Percentiles rank a stretch among this genome's conserved stretches.
Evolutionary conservation across 2,113 vertebrate genomes (phyloP).

Genomic region (Silurus asotus): DNA sequence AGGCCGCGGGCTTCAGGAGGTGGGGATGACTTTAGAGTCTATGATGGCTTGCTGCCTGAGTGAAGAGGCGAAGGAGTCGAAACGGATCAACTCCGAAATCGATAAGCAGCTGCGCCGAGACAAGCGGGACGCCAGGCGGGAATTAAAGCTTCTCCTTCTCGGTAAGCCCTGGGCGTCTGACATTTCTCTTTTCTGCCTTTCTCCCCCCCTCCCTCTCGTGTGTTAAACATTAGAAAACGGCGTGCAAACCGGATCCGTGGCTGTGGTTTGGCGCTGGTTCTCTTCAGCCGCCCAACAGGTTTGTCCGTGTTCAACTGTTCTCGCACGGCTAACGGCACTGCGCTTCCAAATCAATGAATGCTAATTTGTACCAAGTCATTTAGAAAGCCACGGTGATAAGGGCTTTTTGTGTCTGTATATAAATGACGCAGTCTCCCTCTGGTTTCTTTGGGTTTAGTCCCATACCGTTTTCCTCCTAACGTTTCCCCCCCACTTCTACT

Average conservation of each 20-base stretch:
- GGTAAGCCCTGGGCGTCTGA: conserved; percentile 68
- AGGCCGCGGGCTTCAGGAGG: conserved; percentile 70
- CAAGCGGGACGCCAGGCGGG: conserved; percentile 90
- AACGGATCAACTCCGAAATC: conserved; percentile 97
- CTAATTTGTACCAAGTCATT: neutral
- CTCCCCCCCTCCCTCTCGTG: too few species aligned
- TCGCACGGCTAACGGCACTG: neutral
- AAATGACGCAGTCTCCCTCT: neutral
- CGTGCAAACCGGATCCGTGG: neutral
- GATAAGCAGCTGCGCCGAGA: conserved; percentile 96
- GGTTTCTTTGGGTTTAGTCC: too few species aligned
- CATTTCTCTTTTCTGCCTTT: too few species aligned
- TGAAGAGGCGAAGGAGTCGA: conserved; percentile 98
- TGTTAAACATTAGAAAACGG: neutral
- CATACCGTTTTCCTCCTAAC: too few species aligned
- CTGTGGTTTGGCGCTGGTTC: conserved; percentile 1
- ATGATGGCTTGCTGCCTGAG: conserved; percentile 99
- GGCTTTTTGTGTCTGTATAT: neutral
- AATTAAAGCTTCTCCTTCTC: conserved; percentile 91
- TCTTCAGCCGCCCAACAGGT: conserved; percentile 17
- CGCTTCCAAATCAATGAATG: neutral
- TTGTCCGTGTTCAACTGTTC: conserved; percentile 15
- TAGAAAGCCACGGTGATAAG: neutral
- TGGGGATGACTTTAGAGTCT: conserved; percentile 90
- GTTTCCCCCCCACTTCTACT: neutral